Conservation (phyloP, 1,140 invertebrate species). For the Trichogramma pretiosum region DNA sequence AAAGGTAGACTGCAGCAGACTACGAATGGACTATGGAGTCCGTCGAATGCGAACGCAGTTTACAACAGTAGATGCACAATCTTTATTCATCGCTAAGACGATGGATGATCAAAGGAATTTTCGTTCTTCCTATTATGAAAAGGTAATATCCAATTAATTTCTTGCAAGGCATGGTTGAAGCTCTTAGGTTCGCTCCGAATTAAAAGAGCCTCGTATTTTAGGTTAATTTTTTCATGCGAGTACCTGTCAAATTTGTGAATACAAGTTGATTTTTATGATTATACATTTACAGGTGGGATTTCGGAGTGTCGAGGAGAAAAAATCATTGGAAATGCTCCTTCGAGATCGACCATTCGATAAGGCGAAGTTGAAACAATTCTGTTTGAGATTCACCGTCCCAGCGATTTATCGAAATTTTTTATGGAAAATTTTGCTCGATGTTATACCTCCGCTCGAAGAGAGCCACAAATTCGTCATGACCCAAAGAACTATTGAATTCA, state of each 20-base stretch:
- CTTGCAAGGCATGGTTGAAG: not conserved
- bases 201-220: not conserved
- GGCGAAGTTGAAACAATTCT: slow-evolving; percentile 76
- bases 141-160: slow-evolving; percentile 42
- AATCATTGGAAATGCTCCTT: slow-evolving; percentile 81
- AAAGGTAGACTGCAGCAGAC: too few species aligned
- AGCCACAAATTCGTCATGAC: slow-evolving; percentile 64
- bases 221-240: not conserved
- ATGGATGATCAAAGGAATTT: slow-evolving; percentile 74
- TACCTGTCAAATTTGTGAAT: not conserved
- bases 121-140: slow-evolving; percentile 82
- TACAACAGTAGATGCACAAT: too few species aligned
- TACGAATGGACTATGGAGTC: too few species aligned
- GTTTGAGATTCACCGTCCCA: slow-evolving; percentile 73
- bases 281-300: slow-evolving; percentile 58
- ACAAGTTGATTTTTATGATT: slow-evolving; percentile 3
- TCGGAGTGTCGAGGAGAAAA: slow-evolving; percentile 83
- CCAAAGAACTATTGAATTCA: slow-evolving; percentile 63
- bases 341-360: slow-evolving; percentile 78
- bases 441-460: slow-evolving; percentile 64
- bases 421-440: slow-evolving; percentile 75
- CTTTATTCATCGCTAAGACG: too few species aligned
- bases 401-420: slow-evolving; percentile 68
- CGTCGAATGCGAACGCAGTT: too few species aligned
- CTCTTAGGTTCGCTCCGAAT: not conserved